Evolutionary conservation across 2,888 invertebrate genomes (phyloP), one percentile per base, ranked within the genome.

Genomic region (Philereme transversata): DNA sequence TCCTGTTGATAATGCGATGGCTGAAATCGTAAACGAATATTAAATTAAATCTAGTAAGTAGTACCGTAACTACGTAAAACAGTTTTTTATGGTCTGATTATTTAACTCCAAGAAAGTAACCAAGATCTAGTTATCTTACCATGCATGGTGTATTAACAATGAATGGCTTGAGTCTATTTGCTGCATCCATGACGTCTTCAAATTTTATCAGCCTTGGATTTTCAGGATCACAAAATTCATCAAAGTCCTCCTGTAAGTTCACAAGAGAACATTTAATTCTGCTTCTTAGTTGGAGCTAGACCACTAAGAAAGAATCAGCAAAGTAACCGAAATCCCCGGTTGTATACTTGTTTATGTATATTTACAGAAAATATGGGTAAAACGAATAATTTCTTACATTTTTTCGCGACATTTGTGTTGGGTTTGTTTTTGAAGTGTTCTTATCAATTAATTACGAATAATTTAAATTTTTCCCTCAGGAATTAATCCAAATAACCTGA

Each of bases 201-300:
- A 79, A 81, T 51, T 77, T 80, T 9, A 91, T 67, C 4, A 66
- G 59, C 64, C 62, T 79, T 4, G 91, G 92, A 57, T 85, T 83
- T 5, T 87, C 85, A 10, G 89, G 90, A 63, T 90, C 89, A 68
- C 91, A 86, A 61, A 72, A 79, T 68, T 87, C 87, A 65, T 91
- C 91, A 62, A 81, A 86, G 70, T 90, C 88, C 65, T 88, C 90
- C 91, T 91, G 64, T 60, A 47, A 22, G 9, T 43, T 5, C 43
- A 22, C 22, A 22, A 3, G 22, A 22, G 1, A 22, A 3, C 22
- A 22, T 22, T 22, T 22, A 22, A 22, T 22, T 22, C 22, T 22
- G 22, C 22, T 22, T 22, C 22, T 22, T 22, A 22, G 22, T 22
- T 22, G 22, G 22, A 22, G 22, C 22, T 22, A 3, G 22, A 22